These are phyloP conservation scores for Pyralis farinalis DNA, from an alignment of 2,888 invertebrate species.

Conservation along the genomic window DNA sequence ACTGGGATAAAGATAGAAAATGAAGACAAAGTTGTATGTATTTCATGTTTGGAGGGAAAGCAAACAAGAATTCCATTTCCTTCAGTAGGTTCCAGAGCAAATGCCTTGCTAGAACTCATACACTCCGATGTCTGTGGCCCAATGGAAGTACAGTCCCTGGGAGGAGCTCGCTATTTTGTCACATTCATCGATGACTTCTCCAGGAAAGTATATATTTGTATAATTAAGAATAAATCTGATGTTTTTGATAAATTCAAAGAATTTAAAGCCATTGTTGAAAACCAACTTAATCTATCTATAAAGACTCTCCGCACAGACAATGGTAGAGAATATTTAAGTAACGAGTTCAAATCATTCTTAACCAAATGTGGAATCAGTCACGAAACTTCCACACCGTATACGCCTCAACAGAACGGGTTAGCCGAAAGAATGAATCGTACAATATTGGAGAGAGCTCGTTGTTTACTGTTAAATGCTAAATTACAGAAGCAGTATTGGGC, in stretches of 20 bases:
- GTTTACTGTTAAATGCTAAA: background rate
- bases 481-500: background rate
- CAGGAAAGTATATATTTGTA: background rate
- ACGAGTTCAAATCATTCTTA: background rate
- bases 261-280: background rate
- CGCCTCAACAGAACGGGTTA: too few species aligned
- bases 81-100: slow-evolving; percentile 14
- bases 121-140: slow-evolving; percentile 19
- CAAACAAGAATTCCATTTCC: slow-evolving; percentile 15
- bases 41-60: slow-evolving; percentile 15
- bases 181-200: background rate
- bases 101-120: slow-evolving; percentile 12
- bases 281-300: background rate
- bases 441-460: background rate
- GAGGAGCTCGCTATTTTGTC: background rate
- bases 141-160: slow-evolving; percentile 13
- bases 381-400: too few species aligned
- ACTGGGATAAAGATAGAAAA: slow-evolving; percentile 5
- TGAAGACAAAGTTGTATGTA: slow-evolving; percentile 7
- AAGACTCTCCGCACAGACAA: slow-evolving; percentile 1
- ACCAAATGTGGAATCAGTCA: background rate
- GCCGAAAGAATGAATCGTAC: background rate
- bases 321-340: too few species aligned
- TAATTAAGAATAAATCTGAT: background rate
- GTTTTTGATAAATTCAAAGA: background rate